phyloP scores from a whole-genome alignment of 2,797 vertebrate genomes.

The Astyanax mexicanus region DNA sequence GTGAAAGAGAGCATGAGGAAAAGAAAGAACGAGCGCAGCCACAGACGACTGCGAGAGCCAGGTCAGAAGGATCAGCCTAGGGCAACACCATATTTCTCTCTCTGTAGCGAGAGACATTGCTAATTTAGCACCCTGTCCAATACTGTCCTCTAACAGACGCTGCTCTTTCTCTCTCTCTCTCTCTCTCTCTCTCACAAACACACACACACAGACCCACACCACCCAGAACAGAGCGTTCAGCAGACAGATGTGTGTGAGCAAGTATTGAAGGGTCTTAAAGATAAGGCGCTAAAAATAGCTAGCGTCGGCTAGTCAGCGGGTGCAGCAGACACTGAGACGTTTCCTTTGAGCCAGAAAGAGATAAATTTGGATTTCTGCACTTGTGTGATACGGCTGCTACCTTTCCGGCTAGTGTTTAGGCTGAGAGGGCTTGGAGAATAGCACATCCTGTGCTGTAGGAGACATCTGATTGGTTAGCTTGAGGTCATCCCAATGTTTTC shows the following conservation, averaged over 20 bases:
- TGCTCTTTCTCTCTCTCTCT: conserved; percentile 2
- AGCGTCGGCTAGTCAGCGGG: conserved; percentile 1
- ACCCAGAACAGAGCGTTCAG: conserved; percentile 5
- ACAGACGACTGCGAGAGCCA: background rate
- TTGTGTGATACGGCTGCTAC: background rate
- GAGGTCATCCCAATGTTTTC: no score
- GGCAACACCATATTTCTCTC: conserved; percentile 24
- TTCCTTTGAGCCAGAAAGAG: conserved; percentile 12
- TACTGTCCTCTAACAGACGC: conserved; percentile 12
- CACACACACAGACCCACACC: conserved; percentile 5
- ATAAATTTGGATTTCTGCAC: conserved; percentile 5
- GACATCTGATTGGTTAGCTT: no score
- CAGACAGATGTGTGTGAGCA: conserved; percentile 15
- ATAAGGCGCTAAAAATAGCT: conserved; percentile 37
- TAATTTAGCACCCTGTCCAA: conserved; percentile 24
- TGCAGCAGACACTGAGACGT: background rate
- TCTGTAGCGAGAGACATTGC: background rate
- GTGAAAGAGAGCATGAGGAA: background rate
- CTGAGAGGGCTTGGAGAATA: background rate
- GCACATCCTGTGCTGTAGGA: background rate
- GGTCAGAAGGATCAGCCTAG: background rate
- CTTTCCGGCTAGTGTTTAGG: background rate
- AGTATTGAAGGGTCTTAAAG: conserved; percentile 6
- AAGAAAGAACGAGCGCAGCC: background rate
- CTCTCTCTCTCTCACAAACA: background rate